Conservation (phyloP, 2,113 vertebrate species). For the Ardeotis arabs region DNA sequence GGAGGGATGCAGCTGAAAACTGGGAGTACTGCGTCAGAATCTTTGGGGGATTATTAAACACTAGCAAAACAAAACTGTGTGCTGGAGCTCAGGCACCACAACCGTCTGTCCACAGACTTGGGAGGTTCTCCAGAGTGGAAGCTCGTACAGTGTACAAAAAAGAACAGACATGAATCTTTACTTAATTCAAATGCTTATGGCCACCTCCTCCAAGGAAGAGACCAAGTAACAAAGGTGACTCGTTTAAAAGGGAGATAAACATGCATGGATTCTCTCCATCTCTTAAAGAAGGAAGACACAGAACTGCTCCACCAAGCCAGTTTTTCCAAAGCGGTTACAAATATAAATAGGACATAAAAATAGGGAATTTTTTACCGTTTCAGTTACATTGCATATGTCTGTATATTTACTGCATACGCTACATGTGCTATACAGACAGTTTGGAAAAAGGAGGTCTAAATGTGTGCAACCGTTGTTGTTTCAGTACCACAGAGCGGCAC, state of each 20-base stretch:
- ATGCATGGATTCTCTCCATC: background rate
- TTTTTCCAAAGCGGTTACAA: background rate
- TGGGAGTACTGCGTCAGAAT: background rate
- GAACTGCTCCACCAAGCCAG: background rate
- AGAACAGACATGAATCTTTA: background rate
- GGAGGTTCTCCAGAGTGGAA: background rate
- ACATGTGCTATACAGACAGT: background rate
- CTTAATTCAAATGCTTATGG: background rate
- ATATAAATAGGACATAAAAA: background rate
- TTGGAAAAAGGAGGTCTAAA: background rate
- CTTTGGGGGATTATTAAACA: background rate
- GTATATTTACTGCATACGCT: background rate
- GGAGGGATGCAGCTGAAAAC: background rate
- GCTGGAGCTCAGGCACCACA: background rate
- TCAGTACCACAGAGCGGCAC: background rate
- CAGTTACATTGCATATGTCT: background rate
- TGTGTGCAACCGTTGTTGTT: background rate
- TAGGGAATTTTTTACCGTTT: rapidly evolving
- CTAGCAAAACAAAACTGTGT: background rate
- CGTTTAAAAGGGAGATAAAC: background rate
- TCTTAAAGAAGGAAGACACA: background rate
- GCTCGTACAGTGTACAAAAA: background rate
- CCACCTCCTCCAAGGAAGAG: background rate
- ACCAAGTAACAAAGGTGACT: background rate
- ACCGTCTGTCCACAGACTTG: rapidly evolving